Base-by-base conservation (phyloP, 2,888 invertebrate genomes). In the Platerodrilus igneus region DNA sequence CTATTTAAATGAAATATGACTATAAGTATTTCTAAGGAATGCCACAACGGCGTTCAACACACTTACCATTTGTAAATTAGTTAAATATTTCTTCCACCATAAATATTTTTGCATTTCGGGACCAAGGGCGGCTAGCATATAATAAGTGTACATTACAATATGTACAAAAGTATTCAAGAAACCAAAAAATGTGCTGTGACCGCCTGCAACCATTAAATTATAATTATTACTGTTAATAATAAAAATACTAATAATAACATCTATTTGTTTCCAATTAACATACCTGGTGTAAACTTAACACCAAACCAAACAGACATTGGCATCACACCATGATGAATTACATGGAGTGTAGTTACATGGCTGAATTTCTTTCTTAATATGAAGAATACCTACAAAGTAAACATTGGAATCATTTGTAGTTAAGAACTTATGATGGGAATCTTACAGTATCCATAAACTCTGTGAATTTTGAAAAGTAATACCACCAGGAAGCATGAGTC, bases 301-400 rank as follows among this genome's bases (percentile, higher is more conserved):
- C 94, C 95, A 67, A 93, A 91, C 94, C 95, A 95, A 47, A 94
- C 93, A 3, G 91, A 91, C 84, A 93, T 85, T 21, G 95, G 95
- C 94, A 95, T 95, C 60, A 91, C 86, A 51, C 93, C 93, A 69
- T 95, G 95, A 71, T 95, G 95, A 64, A 94, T 92, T 37, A 95
- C 93, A 71, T 95, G 95, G 29, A 95, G 77, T 5, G 89, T 87
- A 41, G 91, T 88, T 55, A 95, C 86, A 68, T 95, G 94, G 67
- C 87, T 83, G 65, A 84, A 85, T 74, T 95, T 95, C 78, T 95
- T 95, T 65, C 94, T 77, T 69, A 94, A 69, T 36, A 95, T 84
- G 73, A 95, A 95, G 80, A 95, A 94, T 72, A 91, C 78, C 90
- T 91, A 75, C 7, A 73, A 70, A 53, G 52, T 56, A 33, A 28